A percentile compares a stretch with the other conserved stretches of the same genome.
phyloP scores from a whole-genome alignment of 23 tunicate species.

The Halocynthia aurantium region DNA sequence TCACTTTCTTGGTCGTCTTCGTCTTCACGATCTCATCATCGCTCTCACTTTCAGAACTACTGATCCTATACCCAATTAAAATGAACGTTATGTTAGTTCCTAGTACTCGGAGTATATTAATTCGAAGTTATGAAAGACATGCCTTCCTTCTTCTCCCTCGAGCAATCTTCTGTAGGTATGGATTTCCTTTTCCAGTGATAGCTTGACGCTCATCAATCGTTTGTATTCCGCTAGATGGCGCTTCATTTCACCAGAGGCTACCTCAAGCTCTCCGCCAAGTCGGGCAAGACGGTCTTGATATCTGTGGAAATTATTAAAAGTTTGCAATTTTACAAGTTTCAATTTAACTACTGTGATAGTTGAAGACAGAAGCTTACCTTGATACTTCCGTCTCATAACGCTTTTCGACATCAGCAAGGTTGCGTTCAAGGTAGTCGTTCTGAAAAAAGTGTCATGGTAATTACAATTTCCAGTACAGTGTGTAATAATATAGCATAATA shows the following conservation, averaged over 20 bases:
- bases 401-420: slow-evolving; percentile 95
- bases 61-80: slow-evolving; percentile 18
- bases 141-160: slow-evolving; percentile 89
- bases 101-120: background rate
- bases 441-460: slow-evolving; percentile 8
- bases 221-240: slow-evolving; percentile 97
- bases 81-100: background rate
- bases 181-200: slow-evolving; percentile 92
- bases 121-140: background rate
- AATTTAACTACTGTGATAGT: background rate
- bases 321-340: background rate
- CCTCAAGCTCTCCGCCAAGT: slow-evolving; percentile 64
- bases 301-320: background rate
- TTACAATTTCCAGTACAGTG: background rate
- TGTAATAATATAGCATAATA: too few species aligned
- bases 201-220: slow-evolving; percentile 84
- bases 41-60: slow-evolving; percentile 24
- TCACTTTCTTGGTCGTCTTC: slow-evolving; percentile 70
- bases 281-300: slow-evolving; percentile 69
- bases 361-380: slow-evolving; percentile 9
- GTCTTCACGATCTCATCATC: slow-evolving; percentile 22
- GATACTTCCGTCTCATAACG: slow-evolving; percentile 83
- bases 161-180: slow-evolving; percentile 74
- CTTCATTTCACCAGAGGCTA: slow-evolving; percentile 80
- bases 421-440: slow-evolving; percentile 99